phyloP scores from a whole-genome alignment of 2,113 vertebrate genomes.

The Tetraodon nigroviridis region DNA sequence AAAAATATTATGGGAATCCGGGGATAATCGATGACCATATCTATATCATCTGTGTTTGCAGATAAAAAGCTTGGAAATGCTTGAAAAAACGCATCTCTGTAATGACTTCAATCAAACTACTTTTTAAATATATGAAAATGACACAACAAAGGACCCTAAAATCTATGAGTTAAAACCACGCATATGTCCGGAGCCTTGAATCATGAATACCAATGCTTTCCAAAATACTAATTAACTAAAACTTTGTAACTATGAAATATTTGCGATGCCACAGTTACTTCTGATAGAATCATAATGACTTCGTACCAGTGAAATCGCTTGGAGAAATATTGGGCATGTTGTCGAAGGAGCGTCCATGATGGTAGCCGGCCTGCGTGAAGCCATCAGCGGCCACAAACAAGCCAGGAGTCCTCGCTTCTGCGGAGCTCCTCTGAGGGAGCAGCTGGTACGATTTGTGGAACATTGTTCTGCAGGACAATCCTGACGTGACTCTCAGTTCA shows the following conservation, averaged over 20 bases:
- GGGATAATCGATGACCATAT: not conserved
- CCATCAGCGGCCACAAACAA: constrained; percentile 64
- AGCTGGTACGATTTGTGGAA: constrained; percentile 71
- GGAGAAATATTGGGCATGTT: constrained; percentile 69
- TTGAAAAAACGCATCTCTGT: not conserved
- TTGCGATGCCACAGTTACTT: not conserved
- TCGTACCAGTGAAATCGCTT: constrained; percentile 68
- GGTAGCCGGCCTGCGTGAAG: constrained; percentile 37
- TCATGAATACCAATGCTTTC: too few relatives aligned
- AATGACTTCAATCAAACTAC: not conserved
- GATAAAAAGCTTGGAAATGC: not conserved
- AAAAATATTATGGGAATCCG: not conserved
- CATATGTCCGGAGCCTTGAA: too few relatives aligned
- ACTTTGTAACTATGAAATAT: too few relatives aligned
- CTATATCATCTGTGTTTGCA: not conserved
- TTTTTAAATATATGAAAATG: not conserved
- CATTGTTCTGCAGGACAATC: constrained; percentile 51
- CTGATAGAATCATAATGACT: not conserved
- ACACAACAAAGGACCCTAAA: too few relatives aligned
- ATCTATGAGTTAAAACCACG: too few relatives aligned
- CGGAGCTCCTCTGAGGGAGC: constrained; percentile 74
- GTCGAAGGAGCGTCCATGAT: constrained; percentile 71
- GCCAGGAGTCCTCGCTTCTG: constrained; percentile 64
- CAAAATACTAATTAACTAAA: too few relatives aligned
- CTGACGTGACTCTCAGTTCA: too few relatives aligned